Evolutionary conservation across 1,140 invertebrate species (phyloP).

Genomic region (Stegodyphus mimosarum): DNA sequence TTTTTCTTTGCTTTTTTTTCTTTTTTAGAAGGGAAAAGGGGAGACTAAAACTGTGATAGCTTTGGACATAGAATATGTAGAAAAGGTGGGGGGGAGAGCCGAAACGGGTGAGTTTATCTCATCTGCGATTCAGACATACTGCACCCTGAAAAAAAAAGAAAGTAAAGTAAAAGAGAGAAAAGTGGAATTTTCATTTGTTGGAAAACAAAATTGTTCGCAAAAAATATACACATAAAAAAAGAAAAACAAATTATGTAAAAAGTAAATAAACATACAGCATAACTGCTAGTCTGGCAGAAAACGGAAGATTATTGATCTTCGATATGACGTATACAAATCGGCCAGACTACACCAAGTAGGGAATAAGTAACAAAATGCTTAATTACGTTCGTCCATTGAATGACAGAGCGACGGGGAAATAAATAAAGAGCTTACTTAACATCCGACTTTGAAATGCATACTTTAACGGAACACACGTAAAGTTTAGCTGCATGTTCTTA

Average conservation of each 20-base stretch:
- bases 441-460: no score
- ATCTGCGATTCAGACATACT: not conserved
- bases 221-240: not conserved
- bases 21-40: not conserved
- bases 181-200: no score
- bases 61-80: no score
- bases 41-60: no score
- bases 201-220: not conserved
- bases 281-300: not conserved
- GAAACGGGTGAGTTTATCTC: not conserved
- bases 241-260: not conserved
- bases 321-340: conserved; percentile 32
- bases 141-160: not conserved
- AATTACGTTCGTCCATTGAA: conserved; percentile 16
- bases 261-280: not conserved
- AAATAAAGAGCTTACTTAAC: no score
- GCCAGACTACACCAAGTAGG: not conserved
- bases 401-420: no score
- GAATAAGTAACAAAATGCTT: conserved; percentile 43
- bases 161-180: no score
- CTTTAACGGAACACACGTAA: no score
- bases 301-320: conserved; percentile 25
- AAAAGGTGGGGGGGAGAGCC: no score
- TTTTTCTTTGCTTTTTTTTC: conserved; percentile 5
- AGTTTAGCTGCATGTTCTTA: no score